Base-by-base conservation (phyloP, 2,113 vertebrate species). In the Nematolebias whitei region DNA sequence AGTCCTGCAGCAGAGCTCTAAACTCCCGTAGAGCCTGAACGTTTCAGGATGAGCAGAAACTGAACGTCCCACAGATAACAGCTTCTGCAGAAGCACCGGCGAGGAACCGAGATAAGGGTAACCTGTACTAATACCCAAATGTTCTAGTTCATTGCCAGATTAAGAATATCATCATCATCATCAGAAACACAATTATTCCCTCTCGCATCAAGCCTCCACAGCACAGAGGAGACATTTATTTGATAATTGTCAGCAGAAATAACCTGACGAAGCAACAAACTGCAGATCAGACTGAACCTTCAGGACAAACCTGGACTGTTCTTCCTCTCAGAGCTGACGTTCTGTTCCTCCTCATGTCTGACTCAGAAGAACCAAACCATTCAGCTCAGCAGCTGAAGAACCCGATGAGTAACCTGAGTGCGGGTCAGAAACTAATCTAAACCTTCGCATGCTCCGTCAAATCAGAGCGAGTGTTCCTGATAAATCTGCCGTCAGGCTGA, bases 261-360 rank as follows among this genome's bases (percentile, higher is more conserved):
- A 22, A 22, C 22, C 5, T 13, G 22, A 23, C 22, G 14, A 49
- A 23, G 26, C 26, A 41, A 41, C 11, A 44, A 22, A 49, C 20
- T 22, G 12, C 45, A 48, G 47, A 48, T 22, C 47, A 48, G 47
- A 49, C 45, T 20, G n/a, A 48, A 48, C 45, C 45, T 48, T 49
- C 48, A 49, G 48, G 13, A 20, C 2, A 49, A 22, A 15, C 23
- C 48, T 16, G 13, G 48, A 24, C 48, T 26, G 23, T 15, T 9
- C 23, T 24, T 13, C 13, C 6, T 50, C 48, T 10, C 32, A 35
- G 32, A 24, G 22, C 23, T 15, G 47, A 10, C 23, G 3, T 7
- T 49, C 13, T 49, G 5, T 45, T 45, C 15, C 15, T 45, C 26
- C 26, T 4, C 26, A 29, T 7, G 26, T 29, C 26, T 29, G 26